A percentile compares a stretch with the other conserved stretches of the same genome.
Conservation (phyloP, 2,113 vertebrate genomes). For the Notothenia coriiceps region DNA sequence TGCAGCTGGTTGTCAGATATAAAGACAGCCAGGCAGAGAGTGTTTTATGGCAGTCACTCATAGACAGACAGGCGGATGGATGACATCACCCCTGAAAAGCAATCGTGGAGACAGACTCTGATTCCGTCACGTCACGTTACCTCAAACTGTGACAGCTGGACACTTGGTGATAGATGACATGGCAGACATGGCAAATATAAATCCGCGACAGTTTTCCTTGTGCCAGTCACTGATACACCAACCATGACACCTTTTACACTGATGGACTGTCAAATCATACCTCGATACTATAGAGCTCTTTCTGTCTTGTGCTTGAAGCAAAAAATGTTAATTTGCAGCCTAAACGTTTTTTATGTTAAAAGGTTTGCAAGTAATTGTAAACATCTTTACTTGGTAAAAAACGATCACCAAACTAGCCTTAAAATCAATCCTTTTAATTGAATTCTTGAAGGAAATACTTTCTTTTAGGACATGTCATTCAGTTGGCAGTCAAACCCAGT, state of each 20-base stretch:
- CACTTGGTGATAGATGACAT: constrained; percentile 37
- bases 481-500: constrained; percentile 54
- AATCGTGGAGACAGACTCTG: constrained; percentile 53
- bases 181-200: constrained; percentile 67
- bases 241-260: constrained; percentile 55
- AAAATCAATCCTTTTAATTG: too few relatives aligned
- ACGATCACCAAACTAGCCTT: too few relatives aligned
- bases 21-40: constrained; percentile 32
- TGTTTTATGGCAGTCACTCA: constrained; percentile 58
- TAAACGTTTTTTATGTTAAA: background rate
- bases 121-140: constrained; percentile 59
- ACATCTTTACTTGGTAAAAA: too few relatives aligned
- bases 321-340: background rate
- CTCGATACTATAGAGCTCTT: background rate
- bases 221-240: constrained; percentile 60
- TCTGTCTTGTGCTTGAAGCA: background rate
- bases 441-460: too few relatives aligned
- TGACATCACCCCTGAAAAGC: constrained; percentile 74
- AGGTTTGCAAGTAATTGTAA: too few relatives aligned
- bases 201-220: constrained; percentile 56
- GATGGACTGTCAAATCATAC: constrained; percentile 46
- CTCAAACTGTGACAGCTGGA: constrained; percentile 65
- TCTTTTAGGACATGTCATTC: constrained; percentile 26
- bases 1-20: constrained; percentile 20
- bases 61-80: constrained; percentile 50